A percentile compares a stretch with the other conserved stretches of the same genome.
Conservation (phyloP, 2,888 invertebrate species). For the Holacanthella duospinosa region DNA sequence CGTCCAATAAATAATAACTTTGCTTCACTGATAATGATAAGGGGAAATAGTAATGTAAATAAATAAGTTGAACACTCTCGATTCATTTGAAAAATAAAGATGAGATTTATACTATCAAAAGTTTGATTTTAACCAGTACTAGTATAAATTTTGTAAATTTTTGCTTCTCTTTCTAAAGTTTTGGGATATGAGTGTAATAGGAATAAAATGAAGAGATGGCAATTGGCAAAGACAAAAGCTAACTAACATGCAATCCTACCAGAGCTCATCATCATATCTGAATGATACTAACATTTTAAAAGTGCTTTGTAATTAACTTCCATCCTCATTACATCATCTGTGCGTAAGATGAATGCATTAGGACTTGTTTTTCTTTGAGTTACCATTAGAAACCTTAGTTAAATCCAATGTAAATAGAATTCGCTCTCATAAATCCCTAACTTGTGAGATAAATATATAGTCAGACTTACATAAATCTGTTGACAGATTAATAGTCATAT, state of each 20-base stretch:
- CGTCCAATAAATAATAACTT: too few species aligned
- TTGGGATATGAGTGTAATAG: too few species aligned
- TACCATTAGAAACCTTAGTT: neutral
- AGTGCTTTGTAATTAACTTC: neutral
- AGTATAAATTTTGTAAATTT: too few species aligned
- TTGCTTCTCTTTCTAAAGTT: too few species aligned
- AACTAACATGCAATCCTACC: neutral
- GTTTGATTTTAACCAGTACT: too few species aligned
- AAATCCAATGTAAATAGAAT: neutral
- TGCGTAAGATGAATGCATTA: neutral
- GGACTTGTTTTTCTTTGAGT: neutral
- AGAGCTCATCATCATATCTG: neutral
- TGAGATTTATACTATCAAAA: too few species aligned
- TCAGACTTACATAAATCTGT: neutral
- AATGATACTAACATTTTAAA: too few species aligned
- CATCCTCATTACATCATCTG: neutral
- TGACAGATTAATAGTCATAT: neutral
- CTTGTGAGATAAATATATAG: neutral
- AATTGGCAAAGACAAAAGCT: neutral
- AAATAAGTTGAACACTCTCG: too few species aligned
- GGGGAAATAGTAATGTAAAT: too few species aligned
- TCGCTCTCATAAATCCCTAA: too few species aligned
- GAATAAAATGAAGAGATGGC: neutral
- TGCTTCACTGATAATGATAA: too few species aligned
- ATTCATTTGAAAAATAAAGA: too few species aligned